These are phyloP conservation scores for Pyrrhia umbra DNA, from an alignment of 2,888 invertebrate genomes.

Conservation along the genomic window DNA sequence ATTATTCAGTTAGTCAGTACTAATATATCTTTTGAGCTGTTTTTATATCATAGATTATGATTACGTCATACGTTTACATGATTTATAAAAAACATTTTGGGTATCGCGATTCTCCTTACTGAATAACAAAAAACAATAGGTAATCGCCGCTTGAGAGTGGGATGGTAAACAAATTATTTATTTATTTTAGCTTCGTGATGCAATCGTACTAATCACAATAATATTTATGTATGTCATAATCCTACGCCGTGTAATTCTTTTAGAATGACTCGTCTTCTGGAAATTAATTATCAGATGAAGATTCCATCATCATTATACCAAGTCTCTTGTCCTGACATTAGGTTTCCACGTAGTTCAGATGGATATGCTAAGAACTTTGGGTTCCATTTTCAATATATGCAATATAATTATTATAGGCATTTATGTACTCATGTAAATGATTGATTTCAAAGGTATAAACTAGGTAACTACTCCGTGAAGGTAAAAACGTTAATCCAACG, in stretches of 20 bases:
- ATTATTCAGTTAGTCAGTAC: too few species aligned
- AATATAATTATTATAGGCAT: too few species aligned
- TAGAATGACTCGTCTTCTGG: neutral
- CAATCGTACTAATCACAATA: constrained; percentile 10
- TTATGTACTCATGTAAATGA: too few species aligned
- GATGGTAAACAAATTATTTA: constrained; percentile 8
- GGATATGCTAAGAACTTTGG: too few species aligned
- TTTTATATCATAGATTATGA: neutral
- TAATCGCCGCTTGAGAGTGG: constrained; percentile 9
- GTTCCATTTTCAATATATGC: too few species aligned
- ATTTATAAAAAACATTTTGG: constrained; percentile 1
- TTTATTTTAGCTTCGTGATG: constrained; percentile 7
- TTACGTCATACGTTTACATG: constrained; percentile 7
- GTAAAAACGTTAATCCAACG: too few species aligned
- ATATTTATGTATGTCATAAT: neutral
- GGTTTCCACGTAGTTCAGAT: too few species aligned
- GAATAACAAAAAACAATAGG: constrained; percentile 21
- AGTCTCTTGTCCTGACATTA: too few species aligned
- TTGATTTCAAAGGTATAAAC: too few species aligned
- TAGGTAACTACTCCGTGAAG: too few species aligned
- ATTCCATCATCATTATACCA: neutral
- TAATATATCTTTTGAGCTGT: too few species aligned
- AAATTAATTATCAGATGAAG: neutral
- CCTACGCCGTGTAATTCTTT: neutral
- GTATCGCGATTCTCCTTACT: constrained; percentile 5